A percentile compares a stretch with the other conserved stretches of the same genome.
Evolutionary conservation across 2,888 invertebrate genomes (phyloP).

Genomic region (Temnothorax unifasciatus): DNA sequence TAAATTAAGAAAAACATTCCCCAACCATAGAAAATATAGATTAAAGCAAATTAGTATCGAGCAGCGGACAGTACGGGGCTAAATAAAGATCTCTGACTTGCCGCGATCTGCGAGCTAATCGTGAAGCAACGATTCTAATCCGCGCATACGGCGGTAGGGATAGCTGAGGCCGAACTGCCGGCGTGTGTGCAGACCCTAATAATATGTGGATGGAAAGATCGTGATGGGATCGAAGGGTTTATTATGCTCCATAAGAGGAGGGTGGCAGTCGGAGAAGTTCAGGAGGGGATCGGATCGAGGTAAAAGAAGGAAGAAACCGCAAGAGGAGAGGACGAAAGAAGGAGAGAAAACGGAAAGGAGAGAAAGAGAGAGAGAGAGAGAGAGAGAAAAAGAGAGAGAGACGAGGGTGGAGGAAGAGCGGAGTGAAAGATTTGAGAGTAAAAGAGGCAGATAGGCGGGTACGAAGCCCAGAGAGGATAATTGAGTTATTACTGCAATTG

Average conservation of each 20-base stretch:
- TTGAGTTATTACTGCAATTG: constrained; percentile 87
- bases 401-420: constrained; percentile 69
- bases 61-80: background rate
- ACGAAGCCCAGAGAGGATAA: constrained; percentile 85
- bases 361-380: constrained; percentile 49
- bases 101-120: constrained; percentile 70
- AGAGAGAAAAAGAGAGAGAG: constrained; percentile 2
- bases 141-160: constrained; percentile 33
- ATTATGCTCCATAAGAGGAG: constrained; percentile 75
- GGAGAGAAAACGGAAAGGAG: constrained; percentile 51
- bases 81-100: constrained; percentile 44
- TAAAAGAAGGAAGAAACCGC: constrained; percentile 71
- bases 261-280: constrained; percentile 27
- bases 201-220: constrained; percentile 83
- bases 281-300: constrained; percentile 65
- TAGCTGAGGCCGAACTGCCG: constrained; percentile 39
- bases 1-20: constrained; percentile 8
- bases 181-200: constrained; percentile 77
- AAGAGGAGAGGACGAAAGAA: constrained; percentile 56
- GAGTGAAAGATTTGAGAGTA: constrained; percentile 86
- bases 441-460: constrained; percentile 86
- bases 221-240: constrained; percentile 84
- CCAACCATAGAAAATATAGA: background rate
- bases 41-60: background rate
- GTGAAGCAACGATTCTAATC: constrained; percentile 68